These are phyloP conservation scores for Syngnathoides biaculeatus DNA, from an alignment of 2,113 vertebrate genomes.

Conservation along the genomic window DNA sequence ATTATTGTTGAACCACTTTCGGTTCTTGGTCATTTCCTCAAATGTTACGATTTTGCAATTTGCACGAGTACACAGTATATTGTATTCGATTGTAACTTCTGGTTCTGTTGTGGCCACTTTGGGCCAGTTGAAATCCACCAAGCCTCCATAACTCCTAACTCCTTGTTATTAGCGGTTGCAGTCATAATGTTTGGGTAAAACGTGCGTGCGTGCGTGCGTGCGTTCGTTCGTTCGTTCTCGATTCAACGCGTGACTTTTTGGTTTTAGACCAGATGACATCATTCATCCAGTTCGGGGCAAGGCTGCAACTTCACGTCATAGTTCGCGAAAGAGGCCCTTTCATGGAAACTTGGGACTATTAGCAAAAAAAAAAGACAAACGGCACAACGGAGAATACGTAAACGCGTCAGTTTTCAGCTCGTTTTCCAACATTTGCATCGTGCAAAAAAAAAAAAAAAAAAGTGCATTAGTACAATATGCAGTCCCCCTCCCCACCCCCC, in stretches of 20 bases:
- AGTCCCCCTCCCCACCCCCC: no score
- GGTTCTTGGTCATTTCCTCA: not conserved
- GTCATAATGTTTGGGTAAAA: not conserved
- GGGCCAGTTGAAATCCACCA: not conserved
- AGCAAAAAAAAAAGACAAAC: no score
- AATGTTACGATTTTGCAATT: not conserved
- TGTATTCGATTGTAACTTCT: not conserved
- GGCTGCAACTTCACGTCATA: not conserved
- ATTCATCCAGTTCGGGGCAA: not conserved
- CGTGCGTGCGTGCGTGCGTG: no score
- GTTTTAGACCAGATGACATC: not conserved
- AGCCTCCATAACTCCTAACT: no score
- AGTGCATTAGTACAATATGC: no score
- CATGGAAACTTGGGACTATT: no score
- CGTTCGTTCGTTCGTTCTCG: no score
- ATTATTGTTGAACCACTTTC: not conserved
- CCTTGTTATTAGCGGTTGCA: not conserved
- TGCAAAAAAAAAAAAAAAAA: not conserved
- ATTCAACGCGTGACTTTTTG: not conserved
- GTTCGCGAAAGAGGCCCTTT: not conserved
- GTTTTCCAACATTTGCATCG: not conserved
- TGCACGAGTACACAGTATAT: no score
- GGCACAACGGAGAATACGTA: no score
- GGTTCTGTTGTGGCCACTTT: not conserved
- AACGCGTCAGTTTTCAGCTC: not conserved